Conservation (phyloP, 1,140 invertebrate species). For the Lethocerus indicus region DNA sequence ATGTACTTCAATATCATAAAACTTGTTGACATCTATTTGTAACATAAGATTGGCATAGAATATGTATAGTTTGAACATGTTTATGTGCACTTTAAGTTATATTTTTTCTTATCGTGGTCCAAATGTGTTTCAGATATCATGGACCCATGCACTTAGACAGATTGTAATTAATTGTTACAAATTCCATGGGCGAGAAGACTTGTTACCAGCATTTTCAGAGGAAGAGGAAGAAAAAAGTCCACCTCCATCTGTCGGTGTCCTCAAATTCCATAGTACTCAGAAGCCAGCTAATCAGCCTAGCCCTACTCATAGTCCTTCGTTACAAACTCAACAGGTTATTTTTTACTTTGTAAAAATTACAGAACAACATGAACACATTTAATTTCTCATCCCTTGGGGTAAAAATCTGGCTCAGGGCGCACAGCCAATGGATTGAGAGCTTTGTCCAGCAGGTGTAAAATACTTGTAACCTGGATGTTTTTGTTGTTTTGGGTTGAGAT, state of each 20-base stretch:
- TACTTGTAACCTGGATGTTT: too few species aligned
- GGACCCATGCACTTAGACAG: conserved; percentile 93
- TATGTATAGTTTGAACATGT: neutral
- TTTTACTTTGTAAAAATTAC: neutral
- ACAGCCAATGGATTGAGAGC: too few species aligned
- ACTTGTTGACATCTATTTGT: too few species aligned
- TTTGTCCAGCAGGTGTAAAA: too few species aligned
- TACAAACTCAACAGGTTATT: conserved; percentile 7
- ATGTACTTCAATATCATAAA: too few species aligned
- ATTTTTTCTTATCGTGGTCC: conserved; percentile 16
- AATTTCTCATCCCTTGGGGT: too few species aligned
- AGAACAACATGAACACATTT: too few species aligned
- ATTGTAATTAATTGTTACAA: conserved; percentile 98
- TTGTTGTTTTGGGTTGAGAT: too few species aligned
- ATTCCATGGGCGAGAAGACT: conserved; percentile 89
- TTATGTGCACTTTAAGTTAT: neutral
- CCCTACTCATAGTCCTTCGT: neutral
- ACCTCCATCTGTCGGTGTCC: conserved; percentile 36
- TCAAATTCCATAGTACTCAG: conserved; percentile 32
- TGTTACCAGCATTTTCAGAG: conserved; percentile 84
- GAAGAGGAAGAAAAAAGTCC: conserved; percentile 56
- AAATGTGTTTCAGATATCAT: conserved; percentile 62
- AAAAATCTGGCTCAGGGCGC: too few species aligned
- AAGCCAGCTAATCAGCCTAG: conserved; percentile 8
- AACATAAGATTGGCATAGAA: neutral